These are phyloP conservation scores for Epizoanthus stellaris DNA, from an alignment of 92 coral and sea anemone species.

Conservation along the genomic window DNA sequence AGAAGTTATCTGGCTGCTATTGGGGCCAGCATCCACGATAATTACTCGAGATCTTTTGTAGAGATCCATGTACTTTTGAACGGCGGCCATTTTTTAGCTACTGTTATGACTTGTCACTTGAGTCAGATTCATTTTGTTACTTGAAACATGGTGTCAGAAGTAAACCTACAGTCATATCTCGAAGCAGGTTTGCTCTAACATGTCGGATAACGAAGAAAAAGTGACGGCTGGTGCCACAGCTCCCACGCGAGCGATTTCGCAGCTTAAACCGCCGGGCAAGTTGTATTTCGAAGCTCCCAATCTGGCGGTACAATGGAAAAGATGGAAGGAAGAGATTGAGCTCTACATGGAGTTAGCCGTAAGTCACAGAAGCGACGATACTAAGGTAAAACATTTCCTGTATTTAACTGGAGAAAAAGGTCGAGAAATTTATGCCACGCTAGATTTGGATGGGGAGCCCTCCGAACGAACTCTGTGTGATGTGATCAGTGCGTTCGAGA, in stretches of 20 bases:
- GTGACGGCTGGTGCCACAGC: background rate
- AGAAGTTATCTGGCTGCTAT: no score
- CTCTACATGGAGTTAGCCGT: constrained; percentile 52
- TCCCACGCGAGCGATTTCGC: background rate
- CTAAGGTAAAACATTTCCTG: constrained; percentile 45
- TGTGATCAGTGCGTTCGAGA: background rate
- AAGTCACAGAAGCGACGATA: constrained; percentile 43
- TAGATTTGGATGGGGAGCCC: constrained; percentile 24
- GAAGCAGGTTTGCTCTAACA: no score
- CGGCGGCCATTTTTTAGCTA: no score
- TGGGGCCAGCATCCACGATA: no score
- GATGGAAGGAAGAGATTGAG: constrained; percentile 53
- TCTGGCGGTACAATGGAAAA: constrained; percentile 48
- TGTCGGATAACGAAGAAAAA: no score
- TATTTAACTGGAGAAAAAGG: constrained; percentile 38
- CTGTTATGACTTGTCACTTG: no score
- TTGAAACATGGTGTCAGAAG: no score
- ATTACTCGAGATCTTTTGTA: no score
- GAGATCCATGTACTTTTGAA: no score
- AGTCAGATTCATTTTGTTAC: no score
- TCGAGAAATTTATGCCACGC: constrained; percentile 43
- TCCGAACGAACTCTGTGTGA: background rate
- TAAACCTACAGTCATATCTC: no score
- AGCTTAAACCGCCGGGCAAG: constrained; percentile 34
- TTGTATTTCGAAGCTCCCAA: constrained; percentile 35